These are phyloP conservation scores for Osmerus eperlanus DNA, from an alignment of 2,113 vertebrate genomes.

Conservation along the genomic window DNA sequence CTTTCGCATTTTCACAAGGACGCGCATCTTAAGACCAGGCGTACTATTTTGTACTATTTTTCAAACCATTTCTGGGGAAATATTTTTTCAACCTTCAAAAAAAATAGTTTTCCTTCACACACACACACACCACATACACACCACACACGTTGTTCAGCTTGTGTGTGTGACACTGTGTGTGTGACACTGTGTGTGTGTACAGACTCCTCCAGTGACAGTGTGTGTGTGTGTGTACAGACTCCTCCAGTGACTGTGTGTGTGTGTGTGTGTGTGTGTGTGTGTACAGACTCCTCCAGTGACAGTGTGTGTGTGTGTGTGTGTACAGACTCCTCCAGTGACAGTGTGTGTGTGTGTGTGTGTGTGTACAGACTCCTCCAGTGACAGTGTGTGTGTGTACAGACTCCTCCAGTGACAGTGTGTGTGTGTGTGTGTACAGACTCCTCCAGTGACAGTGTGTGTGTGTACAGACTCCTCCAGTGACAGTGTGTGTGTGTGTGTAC, in stretches of 20 bases:
- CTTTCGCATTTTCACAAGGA: too few relatives aligned
- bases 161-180: background rate
- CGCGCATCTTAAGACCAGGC: too few relatives aligned
- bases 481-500: conserved; percentile 65
- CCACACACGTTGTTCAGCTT: too few relatives aligned
- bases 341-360: conserved; percentile 67
- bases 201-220: conserved; percentile 81
- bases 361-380: conserved; percentile 76
- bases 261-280: conserved; percentile 51
- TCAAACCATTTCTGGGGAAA: background rate
- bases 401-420: conserved; percentile 70
- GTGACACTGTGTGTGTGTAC: conserved; percentile 16
- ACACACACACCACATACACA: too few relatives aligned
- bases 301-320: conserved; percentile 62
- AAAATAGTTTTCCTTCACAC: too few relatives aligned
- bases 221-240: conserved; percentile 72
- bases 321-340: conserved; percentile 80
- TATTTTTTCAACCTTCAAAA: too few relatives aligned
- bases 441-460: background rate
- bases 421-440: background rate
- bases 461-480: conserved; percentile 77
- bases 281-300: conserved; percentile 78
- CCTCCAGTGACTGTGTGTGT: conserved; percentile 76
- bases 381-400: conserved; percentile 78
- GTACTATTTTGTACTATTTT: too few relatives aligned